A percentile compares a stretch with the other conserved stretches of the same genome.
Evolutionary conservation across 2,113 vertebrate species (phyloP).

Genomic region (Sphyrna mokarran): DNA sequence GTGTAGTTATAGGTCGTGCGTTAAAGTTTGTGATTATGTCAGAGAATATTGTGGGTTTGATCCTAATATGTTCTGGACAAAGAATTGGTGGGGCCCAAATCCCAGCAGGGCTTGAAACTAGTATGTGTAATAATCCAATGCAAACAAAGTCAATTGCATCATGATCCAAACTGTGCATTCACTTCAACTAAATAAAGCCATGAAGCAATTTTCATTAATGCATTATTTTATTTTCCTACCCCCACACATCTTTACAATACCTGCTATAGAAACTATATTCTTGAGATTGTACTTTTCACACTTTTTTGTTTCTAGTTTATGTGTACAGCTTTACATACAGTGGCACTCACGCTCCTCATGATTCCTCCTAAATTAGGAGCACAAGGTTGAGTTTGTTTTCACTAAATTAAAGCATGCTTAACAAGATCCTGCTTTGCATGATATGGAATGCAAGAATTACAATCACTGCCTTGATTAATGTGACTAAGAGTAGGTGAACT

Average conservation of each 20-base stretch:
- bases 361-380: background rate
- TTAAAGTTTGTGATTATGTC: background rate
- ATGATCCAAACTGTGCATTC: background rate
- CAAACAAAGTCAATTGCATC: background rate
- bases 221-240: too few species aligned
- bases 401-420: background rate
- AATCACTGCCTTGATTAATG: background rate
- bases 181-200: too few species aligned
- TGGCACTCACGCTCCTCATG: background rate
- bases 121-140: background rate
- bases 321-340: background rate
- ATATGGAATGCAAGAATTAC: background rate
- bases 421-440: background rate
- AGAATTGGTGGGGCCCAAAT: background rate
- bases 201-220: too few species aligned
- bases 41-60: background rate
- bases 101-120: background rate
- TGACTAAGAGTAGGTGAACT: background rate
- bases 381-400: background rate
- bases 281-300: background rate
- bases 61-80: background rate
- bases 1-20: background rate
- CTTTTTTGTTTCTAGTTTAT: too few species aligned
- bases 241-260: background rate
- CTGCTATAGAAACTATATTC: background rate